Conservation (phyloP, 2,797 vertebrate genomes). For the Hapalemur alaotrensis region DNA sequence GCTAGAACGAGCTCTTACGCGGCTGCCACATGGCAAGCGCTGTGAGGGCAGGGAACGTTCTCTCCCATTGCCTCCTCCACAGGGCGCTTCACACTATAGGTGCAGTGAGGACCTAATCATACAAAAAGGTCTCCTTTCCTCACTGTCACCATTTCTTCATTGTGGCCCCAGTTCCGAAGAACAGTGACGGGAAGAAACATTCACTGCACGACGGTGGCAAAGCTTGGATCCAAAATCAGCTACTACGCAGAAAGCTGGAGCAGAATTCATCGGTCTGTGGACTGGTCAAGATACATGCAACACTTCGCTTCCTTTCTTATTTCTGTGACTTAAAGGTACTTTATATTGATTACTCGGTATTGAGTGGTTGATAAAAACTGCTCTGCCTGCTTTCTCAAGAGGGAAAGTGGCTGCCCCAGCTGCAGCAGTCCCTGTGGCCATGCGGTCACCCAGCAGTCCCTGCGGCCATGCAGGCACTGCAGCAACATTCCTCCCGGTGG, state of each 20-base stretch:
- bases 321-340: not conserved
- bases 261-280: not conserved
- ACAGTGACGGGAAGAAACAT: not conserved
- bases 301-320: not conserved
- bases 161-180: not conserved
- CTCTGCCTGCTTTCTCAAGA: not conserved
- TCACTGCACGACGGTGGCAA: not conserved
- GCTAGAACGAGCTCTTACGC: not conserved
- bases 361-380: not conserved
- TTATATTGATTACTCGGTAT: not conserved
- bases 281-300: not conserved
- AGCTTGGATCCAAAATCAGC: not conserved
- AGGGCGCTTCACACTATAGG: fast-evolving
- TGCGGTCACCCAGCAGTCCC: no score
- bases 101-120: not conserved
- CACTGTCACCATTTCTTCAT: not conserved
- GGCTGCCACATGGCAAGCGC: fast-evolving
- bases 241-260: not conserved
- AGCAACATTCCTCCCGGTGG: no score
- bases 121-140: not conserved
- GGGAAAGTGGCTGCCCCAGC: not conserved
- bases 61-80: no score
- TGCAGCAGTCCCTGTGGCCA: no score
- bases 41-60: not conserved
- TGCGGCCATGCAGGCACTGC: fast-evolving